Conservation (phyloP, 2,797 vertebrate species). For the Acrossocheilus fasciatus region DNA sequence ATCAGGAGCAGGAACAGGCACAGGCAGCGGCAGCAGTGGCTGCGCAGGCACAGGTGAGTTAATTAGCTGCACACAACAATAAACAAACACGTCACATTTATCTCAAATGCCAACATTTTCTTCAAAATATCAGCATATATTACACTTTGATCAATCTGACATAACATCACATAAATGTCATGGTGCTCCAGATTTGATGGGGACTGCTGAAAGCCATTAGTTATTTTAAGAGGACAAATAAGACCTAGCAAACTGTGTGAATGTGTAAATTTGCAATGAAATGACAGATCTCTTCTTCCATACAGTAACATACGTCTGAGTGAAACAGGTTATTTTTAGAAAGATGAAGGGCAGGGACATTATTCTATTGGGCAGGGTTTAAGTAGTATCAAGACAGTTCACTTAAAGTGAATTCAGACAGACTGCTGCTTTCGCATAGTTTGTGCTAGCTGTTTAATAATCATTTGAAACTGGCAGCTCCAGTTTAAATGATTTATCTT, state of each 20-base stretch:
- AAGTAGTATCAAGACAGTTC: too few species aligned
- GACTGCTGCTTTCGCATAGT: too few species aligned
- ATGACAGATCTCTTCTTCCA: not conserved
- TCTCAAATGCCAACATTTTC: not conserved
- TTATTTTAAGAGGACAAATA: not conserved
- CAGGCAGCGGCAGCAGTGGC: slow-evolving; percentile 72
- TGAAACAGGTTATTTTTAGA: too few species aligned
- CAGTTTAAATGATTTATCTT: too few species aligned
- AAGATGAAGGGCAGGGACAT: too few species aligned
- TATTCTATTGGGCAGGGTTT: too few species aligned
- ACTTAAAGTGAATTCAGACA: too few species aligned
- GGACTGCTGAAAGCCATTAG: not conserved
- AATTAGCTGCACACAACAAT: not conserved
- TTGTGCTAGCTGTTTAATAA: too few species aligned
- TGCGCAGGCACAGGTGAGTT: slow-evolving; percentile 82
- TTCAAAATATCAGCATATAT: not conserved
- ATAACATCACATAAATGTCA: not conserved
- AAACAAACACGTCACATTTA: not conserved
- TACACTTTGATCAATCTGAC: not conserved
- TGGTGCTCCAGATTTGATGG: not conserved
- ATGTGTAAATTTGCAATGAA: not conserved
- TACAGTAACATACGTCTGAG: too few species aligned
- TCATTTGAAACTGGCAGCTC: too few species aligned
- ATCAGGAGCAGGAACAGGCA: slow-evolving; percentile 96
- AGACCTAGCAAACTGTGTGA: not conserved